These are phyloP conservation scores for Epinotia bilunana DNA, from an alignment of 2,888 invertebrate species.

Conservation along the genomic window DNA sequence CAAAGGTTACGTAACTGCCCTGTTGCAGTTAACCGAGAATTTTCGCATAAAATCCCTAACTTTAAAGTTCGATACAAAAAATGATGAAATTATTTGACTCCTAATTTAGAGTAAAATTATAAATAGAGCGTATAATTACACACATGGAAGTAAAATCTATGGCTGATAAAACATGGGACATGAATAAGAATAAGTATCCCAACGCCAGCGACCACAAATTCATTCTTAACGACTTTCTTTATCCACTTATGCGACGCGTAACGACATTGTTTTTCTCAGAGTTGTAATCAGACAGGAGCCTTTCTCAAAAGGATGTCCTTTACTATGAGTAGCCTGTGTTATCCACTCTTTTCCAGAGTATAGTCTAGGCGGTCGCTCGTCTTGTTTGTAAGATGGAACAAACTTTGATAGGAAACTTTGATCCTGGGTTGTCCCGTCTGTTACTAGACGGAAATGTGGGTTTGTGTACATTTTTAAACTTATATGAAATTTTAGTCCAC, in stretches of 20 bases:
- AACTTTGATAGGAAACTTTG: conserved; percentile 12
- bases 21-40: too few relatives aligned
- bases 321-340: not conserved
- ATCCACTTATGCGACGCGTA: not conserved
- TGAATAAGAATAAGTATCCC: too few relatives aligned
- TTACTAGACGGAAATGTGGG: too few relatives aligned
- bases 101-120: too few relatives aligned
- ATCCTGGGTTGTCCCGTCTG: too few relatives aligned
- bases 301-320: not conserved
- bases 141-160: too few relatives aligned
- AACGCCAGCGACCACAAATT: not conserved
- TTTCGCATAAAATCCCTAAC: too few relatives aligned
- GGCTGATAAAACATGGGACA: too few relatives aligned
- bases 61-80: too few relatives aligned
- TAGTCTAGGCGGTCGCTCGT: not conserved
- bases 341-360: not conserved
- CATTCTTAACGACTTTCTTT: not conserved
- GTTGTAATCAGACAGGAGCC: not conserved
- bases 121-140: too few relatives aligned
- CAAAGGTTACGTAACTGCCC: too few relatives aligned
- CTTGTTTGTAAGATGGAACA: not conserved
- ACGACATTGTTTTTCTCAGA: not conserved
- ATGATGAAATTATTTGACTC: too few relatives aligned
- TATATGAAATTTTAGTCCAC: not conserved
- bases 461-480: not conserved